Base-by-base conservation (phyloP, 2,797 vertebrate genomes). In the Acrossocheilus fasciatus region DNA sequence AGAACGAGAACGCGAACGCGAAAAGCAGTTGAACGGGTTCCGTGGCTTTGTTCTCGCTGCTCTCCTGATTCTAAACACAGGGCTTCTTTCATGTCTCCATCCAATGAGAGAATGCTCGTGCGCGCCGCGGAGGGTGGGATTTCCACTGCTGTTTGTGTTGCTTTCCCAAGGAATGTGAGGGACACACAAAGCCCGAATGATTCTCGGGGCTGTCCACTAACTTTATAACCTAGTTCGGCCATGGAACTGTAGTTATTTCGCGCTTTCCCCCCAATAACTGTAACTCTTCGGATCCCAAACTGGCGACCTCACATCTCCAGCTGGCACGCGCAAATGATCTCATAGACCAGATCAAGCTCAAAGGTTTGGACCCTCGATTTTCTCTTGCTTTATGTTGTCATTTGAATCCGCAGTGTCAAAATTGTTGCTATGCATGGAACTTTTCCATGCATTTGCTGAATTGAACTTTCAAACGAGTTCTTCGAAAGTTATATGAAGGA, bases 1-100 rank as follows among this genome's bases (percentile, higher is more conserved):
- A 4, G 36, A 82, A 30, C 4, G 41, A 26, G 43, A 15, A 8
- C n/a, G 36, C 10, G 43, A 15, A 8, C n/a, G 36, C 10, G 30
- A 4, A n/a, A 8, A 73, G 84, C 47, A 30, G 77, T 45, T 57
- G 26, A 39, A 66, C 69, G 84, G 83, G 81, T 82, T 81, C 7
- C 83, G 79, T 52, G 77, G 64, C 54, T 90, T 87, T 82, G 87
- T 87, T 78, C 85, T 78, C 75, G 81, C 86, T 66, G 72, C 83
- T 92, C 92, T 92, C 89, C 91, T 92, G 87, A 91, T 87, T 62
- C 73, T 59, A 83, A 80, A 89, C 89, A 94, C 90, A 88, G 91
- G 59, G 79, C 85, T 88, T 81, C 88, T 91, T 92, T 92, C 86
- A 89, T 91, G 69, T 62, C 74, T 81, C 68, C 88, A 88, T 93